These are phyloP conservation scores for Volucella inanis DNA, from an alignment of 2,888 invertebrate species.

Conservation along the genomic window DNA sequence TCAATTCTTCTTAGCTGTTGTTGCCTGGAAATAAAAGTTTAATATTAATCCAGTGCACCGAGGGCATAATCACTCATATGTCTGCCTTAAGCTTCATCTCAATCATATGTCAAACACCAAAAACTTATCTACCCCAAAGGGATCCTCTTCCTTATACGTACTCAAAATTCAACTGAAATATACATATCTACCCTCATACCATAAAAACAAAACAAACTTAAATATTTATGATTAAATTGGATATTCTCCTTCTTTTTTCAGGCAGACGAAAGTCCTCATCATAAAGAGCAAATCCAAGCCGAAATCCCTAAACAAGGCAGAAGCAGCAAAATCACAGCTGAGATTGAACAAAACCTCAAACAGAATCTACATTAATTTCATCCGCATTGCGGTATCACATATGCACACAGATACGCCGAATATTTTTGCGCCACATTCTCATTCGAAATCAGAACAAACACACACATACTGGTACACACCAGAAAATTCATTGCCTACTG, in stretches of 20 bases:
- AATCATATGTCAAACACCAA: slow-evolving; percentile 56
- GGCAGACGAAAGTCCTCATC: slow-evolving; percentile 43
- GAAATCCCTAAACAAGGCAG: slow-evolving; percentile 47
- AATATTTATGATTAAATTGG: slow-evolving; percentile 70
- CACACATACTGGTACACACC: not conserved
- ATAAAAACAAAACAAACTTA: slow-evolving; percentile 39
- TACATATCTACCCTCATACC: not conserved
- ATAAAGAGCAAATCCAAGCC: slow-evolving; percentile 45
- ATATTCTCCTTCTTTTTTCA: slow-evolving; percentile 51
- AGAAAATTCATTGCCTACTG: slow-evolving; percentile 27
- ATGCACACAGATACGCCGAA: slow-evolving; percentile 30
- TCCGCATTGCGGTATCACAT: slow-evolving; percentile 70
- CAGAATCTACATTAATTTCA: slow-evolving; percentile 63
- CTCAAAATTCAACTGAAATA: not conserved
- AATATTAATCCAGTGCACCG: slow-evolving; percentile 42
- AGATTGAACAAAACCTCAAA: slow-evolving; percentile 55
- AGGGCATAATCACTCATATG: slow-evolving; percentile 43
- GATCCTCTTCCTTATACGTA: slow-evolving; percentile 3
- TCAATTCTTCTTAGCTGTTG: not conserved
- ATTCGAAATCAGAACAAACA: slow-evolving; percentile 10
- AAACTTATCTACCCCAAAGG: slow-evolving; percentile 7
- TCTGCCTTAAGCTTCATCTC: slow-evolving; percentile 39
- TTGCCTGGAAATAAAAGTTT: slow-evolving; percentile 45
- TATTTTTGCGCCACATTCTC: slow-evolving; percentile 1
- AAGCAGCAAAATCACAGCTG: slow-evolving; percentile 33